A percentile compares a stretch with the other conserved stretches of the same genome.
Evolutionary conservation across 2,797 vertebrate species (phyloP).

Genomic region (Myiothlypis chrysogaster): DNA sequence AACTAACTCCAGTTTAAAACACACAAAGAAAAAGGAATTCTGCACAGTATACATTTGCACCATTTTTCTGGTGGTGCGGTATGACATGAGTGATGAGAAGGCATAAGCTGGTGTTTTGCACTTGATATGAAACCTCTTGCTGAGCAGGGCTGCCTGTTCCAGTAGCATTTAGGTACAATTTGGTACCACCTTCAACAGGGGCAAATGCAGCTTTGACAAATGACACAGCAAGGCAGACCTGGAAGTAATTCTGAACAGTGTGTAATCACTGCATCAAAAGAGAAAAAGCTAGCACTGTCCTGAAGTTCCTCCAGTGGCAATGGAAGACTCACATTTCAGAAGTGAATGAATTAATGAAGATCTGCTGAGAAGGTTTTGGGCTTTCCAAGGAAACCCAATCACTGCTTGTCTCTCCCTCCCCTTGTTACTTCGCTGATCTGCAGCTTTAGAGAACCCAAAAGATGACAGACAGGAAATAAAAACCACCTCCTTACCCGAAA

Average conservation of each 20-base stretch:
- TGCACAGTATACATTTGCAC: background rate
- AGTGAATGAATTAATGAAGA: background rate
- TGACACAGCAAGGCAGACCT: background rate
- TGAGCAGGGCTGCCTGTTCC: background rate
- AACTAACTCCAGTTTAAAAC: background rate
- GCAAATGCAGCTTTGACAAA: background rate
- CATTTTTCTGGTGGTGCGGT: background rate
- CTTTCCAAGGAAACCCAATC: background rate
- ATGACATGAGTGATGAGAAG: background rate
- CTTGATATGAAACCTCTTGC: background rate
- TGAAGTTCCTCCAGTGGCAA: background rate
- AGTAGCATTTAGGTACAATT: background rate
- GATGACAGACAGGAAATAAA: background rate
- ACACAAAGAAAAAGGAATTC: background rate
- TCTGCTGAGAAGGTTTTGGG: background rate
- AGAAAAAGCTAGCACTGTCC: background rate
- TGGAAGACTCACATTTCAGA: background rate
- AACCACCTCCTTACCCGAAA: slow-evolving; percentile 83
- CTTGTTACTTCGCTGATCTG: background rate
- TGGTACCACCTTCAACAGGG: background rate
- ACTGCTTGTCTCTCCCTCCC: background rate
- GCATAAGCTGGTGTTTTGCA: background rate
- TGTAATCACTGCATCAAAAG: background rate
- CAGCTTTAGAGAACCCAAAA: background rate
- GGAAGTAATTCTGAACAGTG: background rate